Percentiles rank a stretch among this genome's conserved stretches.
These are phyloP conservation scores for Motacilla tschutschensis DNA, from an alignment of 2,113 vertebrate genomes.

Conservation along the genomic window DNA sequence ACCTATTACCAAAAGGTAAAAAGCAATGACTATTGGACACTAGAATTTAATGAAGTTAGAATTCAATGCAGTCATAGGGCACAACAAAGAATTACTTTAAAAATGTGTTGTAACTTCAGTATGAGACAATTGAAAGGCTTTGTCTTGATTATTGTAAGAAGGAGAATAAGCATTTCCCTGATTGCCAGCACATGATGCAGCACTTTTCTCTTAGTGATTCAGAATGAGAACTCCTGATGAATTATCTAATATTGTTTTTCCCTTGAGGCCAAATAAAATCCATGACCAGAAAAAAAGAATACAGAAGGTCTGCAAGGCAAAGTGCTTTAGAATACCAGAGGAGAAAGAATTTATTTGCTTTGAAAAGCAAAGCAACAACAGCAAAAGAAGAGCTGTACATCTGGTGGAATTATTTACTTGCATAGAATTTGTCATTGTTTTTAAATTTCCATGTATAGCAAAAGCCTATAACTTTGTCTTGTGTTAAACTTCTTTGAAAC, in stretches of 20 bases:
- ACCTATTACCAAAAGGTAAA: not conserved
- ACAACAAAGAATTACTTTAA: not conserved
- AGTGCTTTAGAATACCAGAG: not conserved
- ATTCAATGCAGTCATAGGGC: not conserved
- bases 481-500: not conserved
- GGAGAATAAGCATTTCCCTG: not conserved
- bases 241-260: not conserved
- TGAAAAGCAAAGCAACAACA: conserved; percentile 5
- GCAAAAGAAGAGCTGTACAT: not conserved
- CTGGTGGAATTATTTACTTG: not conserved
- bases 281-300: not conserved
- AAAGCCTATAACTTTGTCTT: not conserved
- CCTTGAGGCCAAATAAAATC: not conserved
- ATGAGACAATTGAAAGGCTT: not conserved
- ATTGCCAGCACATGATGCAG: not conserved
- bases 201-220: not conserved
- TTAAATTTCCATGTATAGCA: not conserved
- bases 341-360: not conserved
- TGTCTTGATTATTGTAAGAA: not conserved
- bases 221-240: conserved; percentile 4
- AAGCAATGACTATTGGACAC: not conserved
- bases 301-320: not conserved
- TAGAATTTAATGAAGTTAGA: not conserved
- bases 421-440: not conserved
- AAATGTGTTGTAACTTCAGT: not conserved